These are phyloP conservation scores for Megaustenia siamemsis DNA, from an alignment of 2,888 invertebrate species.

Conservation along the genomic window DNA sequence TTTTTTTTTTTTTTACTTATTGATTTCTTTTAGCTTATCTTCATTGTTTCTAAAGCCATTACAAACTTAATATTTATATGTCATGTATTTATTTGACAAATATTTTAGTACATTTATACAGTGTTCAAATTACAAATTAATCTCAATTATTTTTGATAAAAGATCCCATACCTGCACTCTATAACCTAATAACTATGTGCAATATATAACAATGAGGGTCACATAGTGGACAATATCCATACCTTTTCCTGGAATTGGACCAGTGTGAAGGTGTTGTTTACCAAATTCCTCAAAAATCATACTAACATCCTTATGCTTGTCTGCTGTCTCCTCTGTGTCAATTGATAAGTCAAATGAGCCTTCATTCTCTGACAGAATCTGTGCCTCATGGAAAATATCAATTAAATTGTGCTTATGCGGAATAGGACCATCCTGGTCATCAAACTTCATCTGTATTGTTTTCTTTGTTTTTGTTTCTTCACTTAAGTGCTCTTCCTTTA, in stretches of 20 bases:
- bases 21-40: no score
- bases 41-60: no score
- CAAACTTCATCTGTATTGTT: background rate
- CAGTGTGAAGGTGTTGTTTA: conserved; percentile 32
- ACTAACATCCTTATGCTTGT: conserved; percentile 39
- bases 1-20: no score
- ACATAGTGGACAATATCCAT: background rate
- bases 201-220: background rate
- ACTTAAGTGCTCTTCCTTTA: conserved; percentile 41
- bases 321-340: conserved; percentile 32
- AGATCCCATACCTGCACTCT: background rate
- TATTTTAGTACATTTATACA: no score
- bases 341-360: conserved; percentile 19
- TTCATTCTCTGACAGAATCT: conserved; percentile 51
- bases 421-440: conserved; percentile 47
- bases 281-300: conserved; percentile 46
- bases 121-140: no score
- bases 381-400: conserved; percentile 48
- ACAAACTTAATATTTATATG: no score
- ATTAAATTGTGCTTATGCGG: conserved; percentile 46
- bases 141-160: no score
- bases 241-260: conserved; percentile 43
- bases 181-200: background rate
- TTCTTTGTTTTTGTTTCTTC: conserved; percentile 19
- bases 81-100: no score